These are phyloP conservation scores for Dasyornis broadbenti DNA, from an alignment of 2,113 vertebrate species.

Conservation along the genomic window DNA sequence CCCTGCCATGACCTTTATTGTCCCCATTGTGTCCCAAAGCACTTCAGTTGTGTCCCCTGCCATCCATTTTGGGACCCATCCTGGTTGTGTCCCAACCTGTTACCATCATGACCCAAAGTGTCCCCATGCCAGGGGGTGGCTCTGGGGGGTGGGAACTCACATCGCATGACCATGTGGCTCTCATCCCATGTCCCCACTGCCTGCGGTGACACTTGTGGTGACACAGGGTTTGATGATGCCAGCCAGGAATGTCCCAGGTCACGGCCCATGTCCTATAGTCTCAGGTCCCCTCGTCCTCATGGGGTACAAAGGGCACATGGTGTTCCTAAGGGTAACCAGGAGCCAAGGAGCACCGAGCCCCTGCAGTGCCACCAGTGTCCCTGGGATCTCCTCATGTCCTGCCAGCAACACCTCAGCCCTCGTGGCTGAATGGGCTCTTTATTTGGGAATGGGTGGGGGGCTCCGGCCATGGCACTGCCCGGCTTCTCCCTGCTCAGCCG, in stretches of 20 bases:
- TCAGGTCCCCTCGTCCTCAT: fast-evolving
- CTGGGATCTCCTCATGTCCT: not conserved
- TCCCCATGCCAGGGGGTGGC: not conserved
- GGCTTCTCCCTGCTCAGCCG: fast-evolving
- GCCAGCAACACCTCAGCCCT: not conserved
- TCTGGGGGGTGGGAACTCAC: fast-evolving
- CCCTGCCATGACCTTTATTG: not conserved
- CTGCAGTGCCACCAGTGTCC: not conserved
- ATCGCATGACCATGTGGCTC: fast-evolving
- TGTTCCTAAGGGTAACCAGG: not conserved
- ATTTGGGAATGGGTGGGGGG: fast-evolving
- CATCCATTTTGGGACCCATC: fast-evolving
- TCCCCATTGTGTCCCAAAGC: not conserved
- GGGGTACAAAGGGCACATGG: not conserved
- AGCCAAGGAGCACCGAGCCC: not conserved
- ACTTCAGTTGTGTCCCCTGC: not conserved
- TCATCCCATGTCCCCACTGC: fast-evolving
- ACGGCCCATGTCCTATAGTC: fast-evolving
- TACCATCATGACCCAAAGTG: not conserved
- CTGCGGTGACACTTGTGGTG: not conserved
- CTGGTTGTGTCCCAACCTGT: not conserved
- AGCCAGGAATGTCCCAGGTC: not conserved
- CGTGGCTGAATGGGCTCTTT: not conserved
- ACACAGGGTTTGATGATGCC: not conserved
- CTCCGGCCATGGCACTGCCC: not conserved